phyloP scores from a whole-genome alignment of 2,113 vertebrate species.

The Scomber scombrus region DNA sequence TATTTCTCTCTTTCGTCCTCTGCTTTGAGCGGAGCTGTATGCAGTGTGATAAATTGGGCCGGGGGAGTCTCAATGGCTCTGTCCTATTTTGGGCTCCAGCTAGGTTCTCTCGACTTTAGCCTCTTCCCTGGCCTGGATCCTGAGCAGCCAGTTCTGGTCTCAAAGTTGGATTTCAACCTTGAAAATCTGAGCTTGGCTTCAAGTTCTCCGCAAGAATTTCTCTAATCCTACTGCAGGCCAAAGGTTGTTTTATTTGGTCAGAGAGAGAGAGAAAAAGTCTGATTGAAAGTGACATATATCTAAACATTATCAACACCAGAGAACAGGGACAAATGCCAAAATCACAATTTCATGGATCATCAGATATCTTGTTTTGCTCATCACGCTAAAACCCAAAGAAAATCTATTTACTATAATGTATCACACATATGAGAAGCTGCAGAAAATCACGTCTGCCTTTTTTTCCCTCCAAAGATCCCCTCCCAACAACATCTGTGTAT shows the following conservation, averaged over 20 bases:
- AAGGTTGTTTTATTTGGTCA: neutral
- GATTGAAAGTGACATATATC: no score
- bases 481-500: no score
- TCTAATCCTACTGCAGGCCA: neutral
- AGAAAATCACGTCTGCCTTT: no score
- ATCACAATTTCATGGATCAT: no score
- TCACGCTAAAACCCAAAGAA: no score
- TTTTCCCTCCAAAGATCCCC: no score
- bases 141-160: slow-evolving; percentile 40
- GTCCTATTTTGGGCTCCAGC: slow-evolving; percentile 75
- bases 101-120: slow-evolving; percentile 58
- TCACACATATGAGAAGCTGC: no score
- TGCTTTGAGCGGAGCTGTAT: slow-evolving; percentile 51
- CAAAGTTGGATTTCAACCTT: slow-evolving; percentile 47
- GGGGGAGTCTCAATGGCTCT: slow-evolving; percentile 75
- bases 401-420: no score
- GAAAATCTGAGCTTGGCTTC: slow-evolving; percentile 34
- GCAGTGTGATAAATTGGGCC: slow-evolving; percentile 69
- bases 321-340: no score
- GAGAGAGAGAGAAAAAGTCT: neutral
- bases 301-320: no score
- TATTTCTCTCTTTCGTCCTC: slow-evolving; percentile 53
- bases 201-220: neutral
- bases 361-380: no score
- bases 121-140: slow-evolving; percentile 51